Evolutionary conservation across 2,888 invertebrate species (phyloP).

Genomic region (Drosophila vallismaia): DNA sequence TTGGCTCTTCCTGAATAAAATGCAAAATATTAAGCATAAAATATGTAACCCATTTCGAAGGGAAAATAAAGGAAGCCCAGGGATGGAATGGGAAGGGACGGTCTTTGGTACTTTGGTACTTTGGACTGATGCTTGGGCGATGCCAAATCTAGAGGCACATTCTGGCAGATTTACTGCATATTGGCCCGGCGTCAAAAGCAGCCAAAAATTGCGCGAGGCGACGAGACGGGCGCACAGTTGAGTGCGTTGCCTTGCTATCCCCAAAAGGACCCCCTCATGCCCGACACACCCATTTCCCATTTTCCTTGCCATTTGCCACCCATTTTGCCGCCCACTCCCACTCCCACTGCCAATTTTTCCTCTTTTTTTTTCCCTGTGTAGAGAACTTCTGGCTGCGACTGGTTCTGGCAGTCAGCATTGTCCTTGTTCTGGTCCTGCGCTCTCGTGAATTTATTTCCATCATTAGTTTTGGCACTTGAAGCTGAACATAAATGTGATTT

Average conservation of each 20-base stretch:
- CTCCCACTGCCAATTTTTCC: background rate
- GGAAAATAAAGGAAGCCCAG: slow-evolving; percentile 11
- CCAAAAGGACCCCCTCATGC: slow-evolving; percentile 24
- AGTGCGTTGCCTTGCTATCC: slow-evolving; percentile 47
- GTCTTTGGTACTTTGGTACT: slow-evolving; percentile 2
- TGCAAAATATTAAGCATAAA: slow-evolving; percentile 81
- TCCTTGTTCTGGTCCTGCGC: slow-evolving; percentile 51
- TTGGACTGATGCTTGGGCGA: slow-evolving; percentile 48
- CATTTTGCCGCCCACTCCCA: slow-evolving; percentile 6
- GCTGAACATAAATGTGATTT: slow-evolving; percentile 75
- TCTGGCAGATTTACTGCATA: slow-evolving; percentile 84
- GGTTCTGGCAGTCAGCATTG: slow-evolving; percentile 68
- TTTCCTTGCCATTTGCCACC: slow-evolving; percentile 5
- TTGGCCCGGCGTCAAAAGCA: slow-evolving; percentile 84
- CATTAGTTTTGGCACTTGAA: slow-evolving; percentile 81
- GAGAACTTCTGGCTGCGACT: slow-evolving; percentile 43
- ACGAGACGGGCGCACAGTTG: slow-evolving; percentile 44
- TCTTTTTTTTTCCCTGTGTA: slow-evolving; percentile 17
- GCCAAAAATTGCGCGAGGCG: slow-evolving; percentile 63
- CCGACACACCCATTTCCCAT: slow-evolving; percentile 8
- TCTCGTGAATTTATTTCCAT: slow-evolving; percentile 80
- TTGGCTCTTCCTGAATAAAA: slow-evolving; percentile 67
- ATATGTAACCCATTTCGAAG: slow-evolving; percentile 80
- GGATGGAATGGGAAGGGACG: background rate
- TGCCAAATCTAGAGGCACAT: slow-evolving; percentile 80